Conservation (phyloP, 30 jellyfish, hydroid and myxozoan species). For the Rhopilema esculentum region DNA sequence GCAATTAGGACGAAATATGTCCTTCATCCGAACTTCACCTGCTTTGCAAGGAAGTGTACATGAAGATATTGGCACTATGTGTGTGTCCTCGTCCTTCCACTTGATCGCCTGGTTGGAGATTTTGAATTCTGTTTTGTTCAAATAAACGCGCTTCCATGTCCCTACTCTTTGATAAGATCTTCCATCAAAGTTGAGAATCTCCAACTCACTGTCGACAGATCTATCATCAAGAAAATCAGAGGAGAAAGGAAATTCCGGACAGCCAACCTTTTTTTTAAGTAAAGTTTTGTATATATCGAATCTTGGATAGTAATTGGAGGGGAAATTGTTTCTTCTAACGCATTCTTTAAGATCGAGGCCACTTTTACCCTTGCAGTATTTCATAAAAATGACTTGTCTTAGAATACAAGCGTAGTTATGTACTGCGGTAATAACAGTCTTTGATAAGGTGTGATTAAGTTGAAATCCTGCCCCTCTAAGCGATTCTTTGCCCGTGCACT, state of each 20-base stretch:
- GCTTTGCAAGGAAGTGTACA: slow-evolving; percentile 1
- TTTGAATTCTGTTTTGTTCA: not conserved
- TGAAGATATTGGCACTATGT: not conserved
- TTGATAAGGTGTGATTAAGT: not conserved
- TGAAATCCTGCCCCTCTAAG: not conserved
- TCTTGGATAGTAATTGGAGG: not conserved
- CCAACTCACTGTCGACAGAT: slow-evolving; percentile 2
- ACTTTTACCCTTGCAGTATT: not conserved
- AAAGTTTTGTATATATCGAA: not conserved
- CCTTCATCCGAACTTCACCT: not conserved
- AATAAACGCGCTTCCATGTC: not conserved
- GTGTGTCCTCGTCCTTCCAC: not conserved
- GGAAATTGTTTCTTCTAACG: not conserved
- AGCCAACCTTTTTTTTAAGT: not conserved
- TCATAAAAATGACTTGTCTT: not conserved
- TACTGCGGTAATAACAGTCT: slow-evolving; percentile 37
- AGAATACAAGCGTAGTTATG: slow-evolving; percentile 17
- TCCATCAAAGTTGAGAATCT: slow-evolving; percentile 10
- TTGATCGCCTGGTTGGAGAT: not conserved
- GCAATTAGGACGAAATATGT: not conserved
- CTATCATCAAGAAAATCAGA: slow-evolving; percentile 1
- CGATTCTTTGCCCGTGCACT: slow-evolving; percentile 48
- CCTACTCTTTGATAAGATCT: not conserved
- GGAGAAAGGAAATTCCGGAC: slow-evolving; percentile 5
- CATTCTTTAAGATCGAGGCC: not conserved